Evolutionary conservation across 2,113 vertebrate species (phyloP).

Genomic region (Antechinus flavipes): DNA sequence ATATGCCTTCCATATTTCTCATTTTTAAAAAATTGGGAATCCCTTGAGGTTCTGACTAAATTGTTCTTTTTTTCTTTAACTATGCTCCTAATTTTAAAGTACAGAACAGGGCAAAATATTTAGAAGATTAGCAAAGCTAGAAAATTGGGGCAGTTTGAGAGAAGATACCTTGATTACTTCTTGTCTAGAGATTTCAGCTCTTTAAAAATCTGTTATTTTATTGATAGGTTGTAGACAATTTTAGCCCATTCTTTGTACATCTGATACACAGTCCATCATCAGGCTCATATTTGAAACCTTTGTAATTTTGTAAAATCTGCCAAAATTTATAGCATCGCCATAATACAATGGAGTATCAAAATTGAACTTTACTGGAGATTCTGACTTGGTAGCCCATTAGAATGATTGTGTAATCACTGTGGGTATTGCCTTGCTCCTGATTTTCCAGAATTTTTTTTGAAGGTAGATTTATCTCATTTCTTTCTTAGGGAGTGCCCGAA

Average conservation of each 20-base stretch:
- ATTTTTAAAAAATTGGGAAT: slow-evolving; percentile 21
- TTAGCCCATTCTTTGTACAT: not conserved
- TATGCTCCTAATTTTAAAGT: not conserved
- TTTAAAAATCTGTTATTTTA: not conserved
- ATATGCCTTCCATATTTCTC: slow-evolving; percentile 4
- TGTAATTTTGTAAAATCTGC: not conserved
- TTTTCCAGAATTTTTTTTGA: slow-evolving; percentile 38
- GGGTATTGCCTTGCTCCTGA: not conserved
- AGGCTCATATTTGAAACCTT: not conserved
- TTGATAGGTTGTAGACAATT: not conserved
- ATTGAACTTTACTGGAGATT: not conserved
- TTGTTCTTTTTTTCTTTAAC: not conserved
- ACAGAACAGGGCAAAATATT: not conserved
- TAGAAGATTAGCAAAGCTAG: not conserved
- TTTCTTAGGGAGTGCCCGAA: slow-evolving; percentile 82
- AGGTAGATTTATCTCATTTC: not conserved
- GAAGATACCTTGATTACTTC: slow-evolving; percentile 22
- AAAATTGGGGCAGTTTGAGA: slow-evolving; percentile 12
- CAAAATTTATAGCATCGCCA: not conserved
- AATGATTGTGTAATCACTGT: not conserved
- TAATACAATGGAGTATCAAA: not conserved
- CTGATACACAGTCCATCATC: not conserved
- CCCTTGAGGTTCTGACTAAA: not conserved
- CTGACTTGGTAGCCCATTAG: not conserved
- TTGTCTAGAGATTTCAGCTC: not conserved